Evolutionary conservation across 2,888 invertebrate species (phyloP), one percentile per base, ranked within the genome.

Genomic region (Uropetala carovei): DNA sequence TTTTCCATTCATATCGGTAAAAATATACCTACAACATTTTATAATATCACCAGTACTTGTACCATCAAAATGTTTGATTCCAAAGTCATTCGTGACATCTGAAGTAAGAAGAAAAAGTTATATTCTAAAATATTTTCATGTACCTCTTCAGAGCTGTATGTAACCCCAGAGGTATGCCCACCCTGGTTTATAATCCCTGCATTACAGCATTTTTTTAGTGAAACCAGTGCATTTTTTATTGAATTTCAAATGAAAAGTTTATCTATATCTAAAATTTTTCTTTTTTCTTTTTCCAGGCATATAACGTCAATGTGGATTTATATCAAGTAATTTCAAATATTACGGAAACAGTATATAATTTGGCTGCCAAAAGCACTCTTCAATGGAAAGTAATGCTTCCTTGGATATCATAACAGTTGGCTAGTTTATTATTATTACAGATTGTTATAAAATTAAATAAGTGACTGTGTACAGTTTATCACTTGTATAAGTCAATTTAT

Each of bases 241-340:
- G 22, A 9, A n/a, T 18, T n/a, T 18, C 64, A 18, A 4, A 18
- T 18, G 18, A 64, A 64, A 64, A 18, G 14, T 64, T 18, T 18
- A 4, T 64, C 18, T 64, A 14, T 18, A 18, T 18, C 18, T 18
- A 18, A 18, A 64, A 64, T 64, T 18, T 18, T 89, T 30, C 60
- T 30, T 64, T 68, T 30, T 43, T 30, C 43, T 68, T 13, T 2
- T 89, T 89, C 18, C 89, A 89, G 89, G 89, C 56, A 9, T 68
- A 89, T 64, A 89, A 89, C n/a, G 89, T 89, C 18, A 89, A 89
- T 89, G 89, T 30, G n/a, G 89, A 89, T 68, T 43, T 89, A 0
- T 89, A 89, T 27, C 2, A 43, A 56, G 89, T 89, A n/a, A 89
- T 89, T 89, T 89, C 89, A 64, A 89, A 89, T n/a, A 18, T 89